Evolutionary conservation across 2,888 invertebrate genomes (phyloP), one percentile per base, ranked within the genome.

Genomic region (Hyalella azteca): DNA sequence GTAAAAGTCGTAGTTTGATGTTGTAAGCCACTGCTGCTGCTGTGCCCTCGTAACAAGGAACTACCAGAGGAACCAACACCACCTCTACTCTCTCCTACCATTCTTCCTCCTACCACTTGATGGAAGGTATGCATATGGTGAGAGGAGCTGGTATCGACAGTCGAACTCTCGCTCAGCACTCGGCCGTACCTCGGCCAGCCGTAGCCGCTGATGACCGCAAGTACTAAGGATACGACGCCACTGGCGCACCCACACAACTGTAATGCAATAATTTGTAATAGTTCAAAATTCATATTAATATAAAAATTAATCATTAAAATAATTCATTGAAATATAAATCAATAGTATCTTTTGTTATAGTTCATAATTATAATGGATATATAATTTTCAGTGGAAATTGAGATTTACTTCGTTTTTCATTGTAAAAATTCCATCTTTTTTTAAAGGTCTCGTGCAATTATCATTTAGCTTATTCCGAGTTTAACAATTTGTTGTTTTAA

Each of bases 201-300:
- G 76, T 80, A 84, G 60, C 82, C 84, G 77, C 81, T 81, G 76
- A 84, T 84, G 40, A 84, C 84, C 36, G 84, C 82, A 60, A 84
- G 81, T 76, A 84, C 84, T 54, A 84, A 75, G 50, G 84, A 84
- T 79, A 84, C 84, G 78, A 84, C 84, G 59, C 84, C 84, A 73
- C 84, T 82, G 78, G 84, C 84, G 79, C 84, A 84, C 32, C 84
- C 82, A 79, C 84, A 84, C 45, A 84, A 78, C 84, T 84, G 82
- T 39, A 81, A 82, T 36, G 36, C 54, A 54, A 54, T 29, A 22
- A n/a, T n/a, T n/a, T n/a, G n/a, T n/a, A n/a, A n/a, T n/a, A n/a
- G n/a, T n/a, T n/a, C n/a, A n/a, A n/a, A n/a, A n/a, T n/a, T n/a
- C n/a, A n/a, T n/a, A n/a, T n/a, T n/a, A n/a, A n/a, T n/a, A n/a